Evolutionary conservation across 2,797 vertebrate genomes (phyloP).

Genomic region (Hoplostethus atlanticus): DNA sequence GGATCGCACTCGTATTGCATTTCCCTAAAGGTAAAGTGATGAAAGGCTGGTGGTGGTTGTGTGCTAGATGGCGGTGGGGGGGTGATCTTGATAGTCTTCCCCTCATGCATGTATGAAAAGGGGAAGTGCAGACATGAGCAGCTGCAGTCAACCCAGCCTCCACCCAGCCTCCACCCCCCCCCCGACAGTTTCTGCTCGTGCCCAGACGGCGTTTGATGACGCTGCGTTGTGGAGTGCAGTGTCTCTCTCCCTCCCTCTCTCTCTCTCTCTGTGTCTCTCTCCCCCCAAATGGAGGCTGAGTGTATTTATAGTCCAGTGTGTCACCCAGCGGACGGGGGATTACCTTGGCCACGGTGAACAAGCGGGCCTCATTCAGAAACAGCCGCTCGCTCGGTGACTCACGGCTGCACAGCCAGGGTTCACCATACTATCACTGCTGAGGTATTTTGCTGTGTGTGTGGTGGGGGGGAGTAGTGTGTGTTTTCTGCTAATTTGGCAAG

Average conservation of each 20-base stretch:
- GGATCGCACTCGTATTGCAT: background rate
- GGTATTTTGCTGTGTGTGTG: conserved; percentile 48
- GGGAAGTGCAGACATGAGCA: conserved; percentile 62
- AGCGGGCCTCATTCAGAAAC: conserved; percentile 79
- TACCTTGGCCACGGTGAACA: conserved; percentile 78
- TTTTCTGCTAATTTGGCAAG: conserved; percentile 35
- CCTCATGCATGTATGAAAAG: conserved; percentile 35
- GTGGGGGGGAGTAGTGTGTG: background rate
- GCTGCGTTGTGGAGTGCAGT: conserved; percentile 55
- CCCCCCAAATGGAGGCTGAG: conserved; percentile 71
- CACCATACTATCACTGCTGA: conserved; percentile 48
- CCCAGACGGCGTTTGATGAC: conserved; percentile 78
- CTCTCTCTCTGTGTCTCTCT: conserved; percentile 24
- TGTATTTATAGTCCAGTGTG: conserved; percentile 84
- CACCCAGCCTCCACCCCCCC: background rate
- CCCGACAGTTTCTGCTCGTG: conserved; percentile 48
- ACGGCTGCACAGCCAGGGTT: conserved; percentile 63
- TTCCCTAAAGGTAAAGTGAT: conserved; percentile 42
- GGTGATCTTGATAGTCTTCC: conserved; percentile 25
- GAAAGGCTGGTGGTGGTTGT: conserved; percentile 19
- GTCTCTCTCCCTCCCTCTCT: background rate
- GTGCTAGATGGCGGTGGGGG: conserved; percentile 19
- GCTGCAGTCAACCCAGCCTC: conserved; percentile 57
- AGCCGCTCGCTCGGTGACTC: conserved; percentile 72
- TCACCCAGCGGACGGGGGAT: conserved; percentile 79